A percentile compares a stretch with the other conserved stretches of the same genome.
phyloP scores from a whole-genome alignment of 2,797 vertebrate species.

The Gymnoscopelus microlampas region DNA sequence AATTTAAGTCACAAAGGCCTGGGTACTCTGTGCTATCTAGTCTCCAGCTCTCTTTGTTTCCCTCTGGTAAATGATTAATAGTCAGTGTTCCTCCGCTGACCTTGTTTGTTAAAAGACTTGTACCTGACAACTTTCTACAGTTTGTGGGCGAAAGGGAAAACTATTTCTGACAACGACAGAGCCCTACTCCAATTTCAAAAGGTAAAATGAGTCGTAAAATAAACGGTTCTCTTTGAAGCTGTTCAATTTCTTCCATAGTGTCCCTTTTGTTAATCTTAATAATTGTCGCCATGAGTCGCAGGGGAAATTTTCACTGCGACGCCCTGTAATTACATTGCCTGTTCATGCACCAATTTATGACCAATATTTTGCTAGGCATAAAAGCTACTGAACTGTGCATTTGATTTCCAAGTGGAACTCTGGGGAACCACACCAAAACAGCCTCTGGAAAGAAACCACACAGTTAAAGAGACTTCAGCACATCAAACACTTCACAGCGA shows the following conservation, averaged over 20 bases:
- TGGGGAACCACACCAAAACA: conserved; percentile 75
- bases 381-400: conserved; percentile 69
- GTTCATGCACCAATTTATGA: conserved; percentile 72
- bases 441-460: conserved; percentile 71
- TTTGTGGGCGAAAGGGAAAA: conserved; percentile 56
- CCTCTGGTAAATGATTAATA: conserved; percentile 83
- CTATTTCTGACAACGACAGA: conserved; percentile 42
- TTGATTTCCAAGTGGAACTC: conserved; percentile 67
- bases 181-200: conserved; percentile 39
- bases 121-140: conserved; percentile 75
- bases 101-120: conserved; percentile 82
- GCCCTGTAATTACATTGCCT: conserved; percentile 73
- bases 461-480: conserved; percentile 60
- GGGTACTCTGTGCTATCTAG: conserved; percentile 48
- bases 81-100: conserved; percentile 75
- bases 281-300: conserved; percentile 64
- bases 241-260: conserved; percentile 32
- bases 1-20: conserved; percentile 53
- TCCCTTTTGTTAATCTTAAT: conserved; percentile 74
- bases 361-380: conserved; percentile 75
- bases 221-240: conserved; percentile 47
- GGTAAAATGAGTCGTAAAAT: conserved; percentile 48
- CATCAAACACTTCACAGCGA: conserved; percentile 70
- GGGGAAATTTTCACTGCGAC: conserved; percentile 52
- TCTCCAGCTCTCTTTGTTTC: neutral